Evolutionary conservation across 2,113 vertebrate genomes (phyloP), one percentile per base, ranked within the genome.

Genomic region (Sebastes fasciatus): DNA sequence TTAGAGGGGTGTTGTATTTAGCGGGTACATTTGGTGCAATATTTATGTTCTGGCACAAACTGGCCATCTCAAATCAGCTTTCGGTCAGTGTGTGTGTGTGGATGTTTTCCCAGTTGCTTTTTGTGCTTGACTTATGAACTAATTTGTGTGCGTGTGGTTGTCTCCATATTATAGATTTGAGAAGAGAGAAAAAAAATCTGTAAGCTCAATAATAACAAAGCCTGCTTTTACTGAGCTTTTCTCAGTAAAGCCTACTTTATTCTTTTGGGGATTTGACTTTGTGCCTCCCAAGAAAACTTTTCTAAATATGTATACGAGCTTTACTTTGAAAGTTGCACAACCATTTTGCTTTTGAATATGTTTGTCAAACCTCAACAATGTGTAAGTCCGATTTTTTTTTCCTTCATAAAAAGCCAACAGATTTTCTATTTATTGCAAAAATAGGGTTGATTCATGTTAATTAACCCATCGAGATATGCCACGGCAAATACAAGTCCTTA

Each of bases 11-110:
- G 83, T 88, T 89, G 93, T 94, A 90, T 94, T 94, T 94, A 93
- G 92, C 88, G 80, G 91, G 89, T 93, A 90, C 79, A 90, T 91
- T 90, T 91, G 90, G 95, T 96, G 95, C 94, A 96, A 96, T 96
- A 95, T 93, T 94, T 93, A 84, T 91, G 92, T 94, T 92, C 63
- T 86, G 90, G 79, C 82, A 74, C 81, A 83, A 82, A 88, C 74
- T 81, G 78, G 86, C 74, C 82, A 54, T 61, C 84, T 84, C 77
- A 88, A 80, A 87, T 84, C 83, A 77, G 85, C 85, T 92, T 93
- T 92, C 77, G 90, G 77, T 84, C 81, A 45, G 77, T 68, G 78
- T 87, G 77, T 43, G 71, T 72, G 88, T 88, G 79, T 88, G 79
- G 52, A 78, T 77, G 73, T 72, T 86, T 67, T 74, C 75, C 66